Percentiles rank a stretch among this genome's conserved stretches.
Conservation (phyloP, 2,888 invertebrate genomes). For the Drosophila yooni region DNA sequence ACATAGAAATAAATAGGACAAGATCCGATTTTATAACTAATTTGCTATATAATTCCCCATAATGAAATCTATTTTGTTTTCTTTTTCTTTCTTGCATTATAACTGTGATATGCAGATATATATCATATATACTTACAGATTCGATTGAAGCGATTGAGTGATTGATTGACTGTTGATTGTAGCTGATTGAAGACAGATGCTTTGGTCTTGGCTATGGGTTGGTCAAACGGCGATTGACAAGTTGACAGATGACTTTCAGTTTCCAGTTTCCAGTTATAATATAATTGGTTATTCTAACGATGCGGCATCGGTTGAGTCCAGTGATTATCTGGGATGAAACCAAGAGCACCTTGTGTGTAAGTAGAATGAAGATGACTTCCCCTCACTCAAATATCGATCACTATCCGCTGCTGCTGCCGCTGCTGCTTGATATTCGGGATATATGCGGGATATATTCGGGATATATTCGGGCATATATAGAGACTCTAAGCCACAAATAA, state of each 20-base stretch:
- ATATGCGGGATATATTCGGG: background rate
- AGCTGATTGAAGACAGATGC: constrained; percentile 1
- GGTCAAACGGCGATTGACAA: background rate
- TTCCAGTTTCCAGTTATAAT: constrained; percentile 1
- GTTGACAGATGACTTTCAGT: background rate
- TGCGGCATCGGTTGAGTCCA: constrained; percentile 6
- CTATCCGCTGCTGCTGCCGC: constrained; percentile 9
- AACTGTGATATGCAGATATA: background rate
- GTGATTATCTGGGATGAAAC: constrained; percentile 16
- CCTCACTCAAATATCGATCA: background rate
- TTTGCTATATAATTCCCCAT: background rate
- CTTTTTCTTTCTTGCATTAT: no score
- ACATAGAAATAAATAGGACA: background rate
- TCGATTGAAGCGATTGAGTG: constrained; percentile 17
- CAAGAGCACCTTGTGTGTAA: constrained; percentile 12
- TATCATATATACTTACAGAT: constrained; percentile 24
- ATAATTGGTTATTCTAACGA: constrained; percentile 1
- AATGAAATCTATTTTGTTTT: no score
- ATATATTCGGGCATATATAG: background rate
- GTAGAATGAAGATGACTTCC: background rate
- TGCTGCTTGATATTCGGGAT: background rate
- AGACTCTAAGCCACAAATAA: constrained; percentile 15
- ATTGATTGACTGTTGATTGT: constrained; percentile 25
- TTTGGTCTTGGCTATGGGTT: constrained; percentile 9
- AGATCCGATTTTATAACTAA: background rate